A percentile compares a stretch with the other conserved stretches of the same genome.
Conservation (phyloP, 2,888 invertebrate genomes). For the Noctua janthe region DNA sequence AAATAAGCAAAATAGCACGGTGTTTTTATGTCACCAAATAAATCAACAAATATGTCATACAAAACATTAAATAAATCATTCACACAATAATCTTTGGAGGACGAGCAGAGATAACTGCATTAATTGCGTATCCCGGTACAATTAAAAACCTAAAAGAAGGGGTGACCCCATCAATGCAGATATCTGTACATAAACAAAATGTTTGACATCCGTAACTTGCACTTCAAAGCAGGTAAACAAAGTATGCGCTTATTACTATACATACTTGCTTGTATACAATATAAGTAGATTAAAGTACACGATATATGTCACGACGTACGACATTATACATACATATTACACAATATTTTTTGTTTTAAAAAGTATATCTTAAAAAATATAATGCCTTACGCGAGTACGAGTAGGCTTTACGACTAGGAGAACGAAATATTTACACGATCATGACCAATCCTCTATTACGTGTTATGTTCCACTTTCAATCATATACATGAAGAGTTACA, state of each 20-base stretch:
- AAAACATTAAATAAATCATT: constrained; percentile 64
- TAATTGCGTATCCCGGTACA: neutral
- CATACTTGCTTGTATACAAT: constrained; percentile 70
- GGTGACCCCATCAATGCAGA: constrained; percentile 19
- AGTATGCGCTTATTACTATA: constrained; percentile 70
- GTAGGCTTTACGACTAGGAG: constrained; percentile 75
- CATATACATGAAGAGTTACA: constrained; percentile 44
- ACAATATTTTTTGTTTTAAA: constrained; percentile 68
- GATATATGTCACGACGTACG: constrained; percentile 49
- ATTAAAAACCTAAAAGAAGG: neutral
- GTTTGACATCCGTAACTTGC: constrained; percentile 83
- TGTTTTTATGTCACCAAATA: constrained; percentile 54
- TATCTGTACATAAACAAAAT: constrained; percentile 74
- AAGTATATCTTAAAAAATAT: constrained; percentile 84
- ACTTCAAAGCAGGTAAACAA: constrained; percentile 71
- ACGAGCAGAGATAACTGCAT: constrained; percentile 34
- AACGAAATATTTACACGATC: constrained; percentile 84
- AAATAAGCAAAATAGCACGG: constrained; percentile 78
- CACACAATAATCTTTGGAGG: constrained; percentile 51
- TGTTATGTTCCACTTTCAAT: constrained; percentile 27
- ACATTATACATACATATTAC: constrained; percentile 55
- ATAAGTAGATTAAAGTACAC: constrained; percentile 65
- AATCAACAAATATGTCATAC: constrained; percentile 72
- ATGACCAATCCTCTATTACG: constrained; percentile 46
- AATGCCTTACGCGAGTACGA: constrained; percentile 74